Conservation (phyloP, 1,140 invertebrate species). For the Drosophila subpulchrella region DNA sequence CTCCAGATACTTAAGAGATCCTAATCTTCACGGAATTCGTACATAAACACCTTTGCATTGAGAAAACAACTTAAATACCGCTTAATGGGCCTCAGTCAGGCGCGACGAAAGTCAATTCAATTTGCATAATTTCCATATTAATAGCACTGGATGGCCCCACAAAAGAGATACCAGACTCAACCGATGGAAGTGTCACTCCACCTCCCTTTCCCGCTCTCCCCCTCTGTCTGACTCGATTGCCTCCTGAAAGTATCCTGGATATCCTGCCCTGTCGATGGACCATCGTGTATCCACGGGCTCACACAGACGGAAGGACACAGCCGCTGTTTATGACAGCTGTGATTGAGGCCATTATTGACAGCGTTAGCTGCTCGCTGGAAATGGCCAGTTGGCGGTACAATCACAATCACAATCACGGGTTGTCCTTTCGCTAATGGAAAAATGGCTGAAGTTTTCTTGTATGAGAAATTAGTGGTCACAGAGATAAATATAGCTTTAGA, state of each 20-base stretch:
- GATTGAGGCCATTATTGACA: conserved; percentile 79
- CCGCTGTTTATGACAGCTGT: conserved; percentile 75
- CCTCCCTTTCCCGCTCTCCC: background rate
- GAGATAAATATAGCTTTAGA: background rate
- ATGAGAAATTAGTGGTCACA: conserved; percentile 25
- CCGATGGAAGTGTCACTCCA: conserved; percentile 24
- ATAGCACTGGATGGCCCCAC: conserved; percentile 44
- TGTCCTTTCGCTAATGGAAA: conserved; percentile 23
- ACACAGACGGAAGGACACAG: background rate
- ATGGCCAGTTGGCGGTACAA: conserved; percentile 46
- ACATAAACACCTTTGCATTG: conserved; percentile 33
- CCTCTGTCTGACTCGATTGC: background rate
- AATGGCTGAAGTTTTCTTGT: conserved; percentile 25
- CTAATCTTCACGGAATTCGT: conserved; percentile 20
- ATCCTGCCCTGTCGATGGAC: conserved; percentile 16
- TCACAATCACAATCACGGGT: conserved; percentile 28
- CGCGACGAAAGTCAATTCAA: conserved; percentile 65
- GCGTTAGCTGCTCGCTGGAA: conserved; percentile 36
- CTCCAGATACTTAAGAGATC: conserved; percentile 1
- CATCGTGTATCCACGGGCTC: background rate
- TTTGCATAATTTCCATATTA: conserved; percentile 72
- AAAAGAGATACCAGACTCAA: conserved; percentile 39
- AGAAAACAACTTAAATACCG: conserved; percentile 34
- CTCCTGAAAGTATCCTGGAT: background rate
- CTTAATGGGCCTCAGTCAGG: conserved; percentile 30